Percentiles rank a stretch among this genome's conserved stretches.
phyloP scores from a whole-genome alignment of 2,113 vertebrate species.

The Leptobrachium leishanense region DNA sequence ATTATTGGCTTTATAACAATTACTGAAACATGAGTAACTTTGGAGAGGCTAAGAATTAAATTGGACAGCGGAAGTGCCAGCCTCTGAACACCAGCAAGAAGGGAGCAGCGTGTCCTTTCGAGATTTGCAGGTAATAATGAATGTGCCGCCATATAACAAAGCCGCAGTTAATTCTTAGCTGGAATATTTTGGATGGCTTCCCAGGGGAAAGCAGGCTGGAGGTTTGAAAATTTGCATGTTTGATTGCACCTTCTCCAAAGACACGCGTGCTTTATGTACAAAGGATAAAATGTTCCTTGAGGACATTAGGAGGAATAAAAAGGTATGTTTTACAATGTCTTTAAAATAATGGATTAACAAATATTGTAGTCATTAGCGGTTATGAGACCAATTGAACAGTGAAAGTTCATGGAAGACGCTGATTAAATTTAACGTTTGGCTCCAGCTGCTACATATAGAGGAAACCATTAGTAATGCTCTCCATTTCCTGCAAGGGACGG shows the following conservation, averaged over 20 bases:
- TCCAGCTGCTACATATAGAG: constrained; percentile 4
- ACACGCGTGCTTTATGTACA: constrained; percentile 3
- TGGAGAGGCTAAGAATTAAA: too few relatives aligned
- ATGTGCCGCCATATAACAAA: background rate
- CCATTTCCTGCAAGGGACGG: constrained; percentile 20
- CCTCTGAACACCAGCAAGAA: too few relatives aligned
- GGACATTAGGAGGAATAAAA: constrained; percentile 7
- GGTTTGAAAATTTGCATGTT: background rate
- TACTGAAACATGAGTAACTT: too few relatives aligned
- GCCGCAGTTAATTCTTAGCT: background rate
- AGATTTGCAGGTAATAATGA: background rate
- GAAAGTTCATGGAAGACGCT: constrained; percentile 34
- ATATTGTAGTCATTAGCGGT: constrained; percentile 31
- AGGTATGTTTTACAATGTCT: constrained; percentile 29
- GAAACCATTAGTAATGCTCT: constrained; percentile 26
- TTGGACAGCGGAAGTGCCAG: too few relatives aligned
- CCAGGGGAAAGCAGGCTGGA: background rate
- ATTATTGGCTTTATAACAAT: too few relatives aligned
- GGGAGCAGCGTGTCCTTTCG: background rate
- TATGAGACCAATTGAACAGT: constrained; percentile 1
- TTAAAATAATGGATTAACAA: constrained; percentile 45
- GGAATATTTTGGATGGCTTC: constrained; percentile 13
- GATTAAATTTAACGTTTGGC: constrained; percentile 22
- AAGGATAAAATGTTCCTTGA: constrained; percentile 28
- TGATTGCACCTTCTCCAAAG: constrained; percentile 4